Percentiles rank a stretch among this genome's conserved stretches.
phyloP scores from a whole-genome alignment of 2,888 invertebrate genomes.

The Limnephilus auricula region DNA sequence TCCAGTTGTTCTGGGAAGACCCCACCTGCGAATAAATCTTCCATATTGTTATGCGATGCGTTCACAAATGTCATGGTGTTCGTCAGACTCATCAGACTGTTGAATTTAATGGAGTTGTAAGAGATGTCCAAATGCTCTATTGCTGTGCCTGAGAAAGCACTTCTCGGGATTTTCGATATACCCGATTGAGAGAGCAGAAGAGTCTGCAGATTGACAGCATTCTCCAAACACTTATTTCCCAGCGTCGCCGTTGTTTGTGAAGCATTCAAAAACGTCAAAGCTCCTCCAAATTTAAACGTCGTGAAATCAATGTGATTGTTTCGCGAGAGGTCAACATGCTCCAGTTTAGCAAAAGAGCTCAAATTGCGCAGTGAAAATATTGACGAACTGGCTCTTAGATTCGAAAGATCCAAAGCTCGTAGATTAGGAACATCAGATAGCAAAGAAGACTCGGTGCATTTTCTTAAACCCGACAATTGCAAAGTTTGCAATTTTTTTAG shows the following conservation, averaged over 20 bases:
- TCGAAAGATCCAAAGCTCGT: not conserved
- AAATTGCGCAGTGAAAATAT: slow-evolving; percentile 1
- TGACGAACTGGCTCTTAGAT: not conserved
- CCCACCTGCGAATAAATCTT: not conserved
- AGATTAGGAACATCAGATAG: not conserved
- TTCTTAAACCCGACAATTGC: not conserved
- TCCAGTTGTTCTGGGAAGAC: not conserved
- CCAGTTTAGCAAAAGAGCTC: not conserved
- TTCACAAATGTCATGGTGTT: slow-evolving; percentile 1
- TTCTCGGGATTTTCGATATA: not conserved
- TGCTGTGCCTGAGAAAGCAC: not conserved
- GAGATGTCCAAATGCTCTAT: slow-evolving; percentile 6
- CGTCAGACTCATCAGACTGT: not conserved
- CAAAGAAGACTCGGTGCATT: not conserved
- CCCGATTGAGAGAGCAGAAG: not conserved
- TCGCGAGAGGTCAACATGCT: not conserved
- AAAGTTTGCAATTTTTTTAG: slow-evolving; percentile 11
- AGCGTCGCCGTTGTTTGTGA: not conserved
- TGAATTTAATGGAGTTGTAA: not conserved
- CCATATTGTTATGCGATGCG: not conserved
- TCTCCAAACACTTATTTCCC: not conserved
- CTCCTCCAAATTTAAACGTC: not conserved
- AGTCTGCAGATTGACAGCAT: not conserved
- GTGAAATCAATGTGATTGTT: not conserved
- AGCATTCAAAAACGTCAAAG: not conserved